These are phyloP conservation scores for Myripristis murdjan DNA, from an alignment of 2,797 vertebrate species.

Conservation along the genomic window DNA sequence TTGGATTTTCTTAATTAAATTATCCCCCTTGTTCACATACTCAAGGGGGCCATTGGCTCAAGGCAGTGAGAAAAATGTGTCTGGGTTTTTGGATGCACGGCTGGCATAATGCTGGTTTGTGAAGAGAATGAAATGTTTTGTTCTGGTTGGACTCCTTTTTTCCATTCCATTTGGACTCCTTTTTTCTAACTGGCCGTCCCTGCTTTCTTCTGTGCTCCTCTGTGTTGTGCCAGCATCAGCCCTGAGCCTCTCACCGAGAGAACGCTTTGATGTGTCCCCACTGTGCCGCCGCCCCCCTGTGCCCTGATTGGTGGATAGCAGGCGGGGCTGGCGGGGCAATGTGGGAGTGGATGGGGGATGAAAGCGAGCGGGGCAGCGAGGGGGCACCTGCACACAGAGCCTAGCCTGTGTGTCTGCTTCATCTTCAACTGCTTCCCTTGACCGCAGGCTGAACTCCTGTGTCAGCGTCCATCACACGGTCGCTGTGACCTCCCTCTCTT, in stretches of 20 bases:
- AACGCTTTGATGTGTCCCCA: constrained; percentile 97
- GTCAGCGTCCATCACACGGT: constrained; percentile 87
- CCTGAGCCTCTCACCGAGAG: constrained; percentile 91
- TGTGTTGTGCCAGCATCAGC: constrained; percentile 95
- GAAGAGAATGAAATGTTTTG: constrained; percentile 95
- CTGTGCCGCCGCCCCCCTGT: constrained; percentile 88
- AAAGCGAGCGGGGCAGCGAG: constrained; percentile 90
- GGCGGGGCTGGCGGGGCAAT: constrained; percentile 90
- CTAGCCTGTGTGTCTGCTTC: constrained; percentile 92
- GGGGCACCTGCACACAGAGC: constrained; percentile 94
- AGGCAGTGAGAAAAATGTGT: constrained; percentile 93
- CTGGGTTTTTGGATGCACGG: constrained; percentile 86
- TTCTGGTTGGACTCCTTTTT: constrained; percentile 91
- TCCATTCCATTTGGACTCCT: constrained; percentile 88
- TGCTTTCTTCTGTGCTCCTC: constrained; percentile 89
- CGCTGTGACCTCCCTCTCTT: constrained; percentile 80
- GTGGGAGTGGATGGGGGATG: constrained; percentile 95
- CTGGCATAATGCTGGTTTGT: constrained; percentile 87
- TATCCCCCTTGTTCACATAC: constrained; percentile 97
- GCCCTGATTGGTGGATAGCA: constrained; percentile 92
- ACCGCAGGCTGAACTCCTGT: constrained; percentile 87
- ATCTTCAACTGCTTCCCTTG: constrained; percentile 91
- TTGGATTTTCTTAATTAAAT: constrained; percentile 93
- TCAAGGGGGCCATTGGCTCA: constrained; percentile 91
- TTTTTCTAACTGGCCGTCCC: constrained; percentile 88